These are phyloP conservation scores for Tragelaphus imberbis DNA, from an alignment of 2,113 vertebrate species.

Conservation along the genomic window DNA sequence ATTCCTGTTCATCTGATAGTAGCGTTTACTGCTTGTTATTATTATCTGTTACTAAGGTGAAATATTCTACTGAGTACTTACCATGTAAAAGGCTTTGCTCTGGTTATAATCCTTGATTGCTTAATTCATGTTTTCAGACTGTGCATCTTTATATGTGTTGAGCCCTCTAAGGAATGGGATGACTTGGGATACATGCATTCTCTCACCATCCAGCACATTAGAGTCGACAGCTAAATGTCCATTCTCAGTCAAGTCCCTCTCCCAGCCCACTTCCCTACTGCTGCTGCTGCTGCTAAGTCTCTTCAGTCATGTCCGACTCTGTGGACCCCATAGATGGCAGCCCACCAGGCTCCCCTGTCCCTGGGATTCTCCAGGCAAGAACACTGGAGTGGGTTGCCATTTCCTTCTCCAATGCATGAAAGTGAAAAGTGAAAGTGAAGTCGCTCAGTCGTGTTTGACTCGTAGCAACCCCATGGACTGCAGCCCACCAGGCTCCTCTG, in stretches of 20 bases:
- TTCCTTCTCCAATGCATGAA: too few species aligned
- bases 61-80: background rate
- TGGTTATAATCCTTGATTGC: too few species aligned
- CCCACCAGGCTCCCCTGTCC: too few species aligned
- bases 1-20: background rate
- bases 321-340: too few species aligned
- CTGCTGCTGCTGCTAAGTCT: too few species aligned
- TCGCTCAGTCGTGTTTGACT: too few species aligned
- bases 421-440: too few species aligned
- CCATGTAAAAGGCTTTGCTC: background rate
- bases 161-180: background rate
- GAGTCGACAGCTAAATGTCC: background rate
- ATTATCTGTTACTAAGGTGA: background rate
- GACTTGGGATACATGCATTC: background rate
- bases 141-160: background rate
- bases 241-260: background rate
- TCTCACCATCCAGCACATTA: background rate
- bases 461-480: too few species aligned
- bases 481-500: too few species aligned
- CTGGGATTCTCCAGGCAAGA: too few species aligned
- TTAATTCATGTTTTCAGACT: background rate
- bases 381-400: too few species aligned
- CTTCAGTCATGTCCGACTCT: too few species aligned
- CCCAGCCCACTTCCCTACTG: rapidly evolving
- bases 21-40: background rate